A percentile compares a stretch with the other conserved stretches of the same genome.
phyloP scores from a whole-genome alignment of 2,113 vertebrate species.

The Xenus cinereus region DNA sequence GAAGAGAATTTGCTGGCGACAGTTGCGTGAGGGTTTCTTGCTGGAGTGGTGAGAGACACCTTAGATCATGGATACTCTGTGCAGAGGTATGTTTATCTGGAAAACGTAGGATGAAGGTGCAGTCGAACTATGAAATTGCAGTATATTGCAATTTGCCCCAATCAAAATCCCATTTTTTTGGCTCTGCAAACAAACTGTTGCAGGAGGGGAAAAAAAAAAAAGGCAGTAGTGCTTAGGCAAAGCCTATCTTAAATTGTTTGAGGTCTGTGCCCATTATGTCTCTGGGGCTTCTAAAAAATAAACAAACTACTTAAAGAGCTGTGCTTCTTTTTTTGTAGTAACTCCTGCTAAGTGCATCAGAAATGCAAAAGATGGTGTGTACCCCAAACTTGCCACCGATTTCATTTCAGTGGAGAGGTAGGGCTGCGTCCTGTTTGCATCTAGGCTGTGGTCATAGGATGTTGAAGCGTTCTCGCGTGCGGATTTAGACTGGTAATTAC shows the following conservation, averaged over 20 bases:
- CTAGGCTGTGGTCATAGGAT: background rate
- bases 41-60: constrained; percentile 35
- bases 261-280: background rate
- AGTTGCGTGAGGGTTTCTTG: background rate
- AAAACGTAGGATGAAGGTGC: background rate
- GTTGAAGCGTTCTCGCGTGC: fast-evolving
- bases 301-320: background rate
- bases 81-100: background rate
- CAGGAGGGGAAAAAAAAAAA: fast-evolving
- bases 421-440: fast-evolving
- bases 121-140: background rate
- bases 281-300: background rate
- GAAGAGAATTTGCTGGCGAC: background rate
- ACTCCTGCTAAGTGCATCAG: background rate
- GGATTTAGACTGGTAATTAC: background rate
- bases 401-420: background rate
- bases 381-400: fast-evolving
- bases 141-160: no score
- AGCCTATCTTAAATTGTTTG: background rate
- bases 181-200: background rate
- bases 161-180: background rate
- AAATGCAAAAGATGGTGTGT: background rate
- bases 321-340: background rate
- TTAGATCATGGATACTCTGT: background rate
- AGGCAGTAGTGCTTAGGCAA: background rate